phyloP scores from a whole-genome alignment of 2,888 invertebrate genomes.

The Nemotelus pantherinus region DNA sequence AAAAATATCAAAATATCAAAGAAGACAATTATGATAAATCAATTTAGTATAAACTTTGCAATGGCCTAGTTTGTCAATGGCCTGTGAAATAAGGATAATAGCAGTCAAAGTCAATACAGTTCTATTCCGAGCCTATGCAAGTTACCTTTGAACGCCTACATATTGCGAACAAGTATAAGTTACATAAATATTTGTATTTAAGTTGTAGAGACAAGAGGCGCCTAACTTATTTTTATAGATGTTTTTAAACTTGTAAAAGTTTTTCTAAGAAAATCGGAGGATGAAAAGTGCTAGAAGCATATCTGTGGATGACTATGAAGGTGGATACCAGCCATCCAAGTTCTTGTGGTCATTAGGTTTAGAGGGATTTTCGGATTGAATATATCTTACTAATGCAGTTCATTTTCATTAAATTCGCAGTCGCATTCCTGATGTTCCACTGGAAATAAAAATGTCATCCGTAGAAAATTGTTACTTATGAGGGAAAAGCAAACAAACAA shows the following conservation, averaged over 20 bases:
- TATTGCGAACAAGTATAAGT: background rate
- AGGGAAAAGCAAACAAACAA: no score
- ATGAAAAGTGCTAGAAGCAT: background rate
- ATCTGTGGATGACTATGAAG: background rate
- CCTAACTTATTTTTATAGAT: slow-evolving; percentile 24
- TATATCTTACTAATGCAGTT: no score
- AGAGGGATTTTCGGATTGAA: no score
- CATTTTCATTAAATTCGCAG: no score
- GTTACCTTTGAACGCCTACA: slow-evolving; percentile 18
- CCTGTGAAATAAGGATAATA: slow-evolving; percentile 5
- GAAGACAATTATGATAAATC: slow-evolving; percentile 31
- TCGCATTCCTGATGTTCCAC: no score
- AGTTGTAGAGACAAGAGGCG: background rate
- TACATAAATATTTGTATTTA: background rate
- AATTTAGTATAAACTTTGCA: slow-evolving; percentile 4
- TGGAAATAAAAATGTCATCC: no score
- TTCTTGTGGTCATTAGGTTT: no score
- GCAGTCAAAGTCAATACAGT: slow-evolving; percentile 24
- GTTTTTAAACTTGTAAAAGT: background rate
- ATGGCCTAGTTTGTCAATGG: slow-evolving; percentile 26
- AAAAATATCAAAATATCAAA: slow-evolving; percentile 4
- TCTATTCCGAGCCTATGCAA: slow-evolving; percentile 41
- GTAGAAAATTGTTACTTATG: no score
- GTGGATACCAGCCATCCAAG: slow-evolving; percentile 7
- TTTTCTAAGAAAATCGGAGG: background rate